These are phyloP conservation scores for Characodon lateralis DNA, from an alignment of 2,797 vertebrate genomes.

Conservation along the genomic window DNA sequence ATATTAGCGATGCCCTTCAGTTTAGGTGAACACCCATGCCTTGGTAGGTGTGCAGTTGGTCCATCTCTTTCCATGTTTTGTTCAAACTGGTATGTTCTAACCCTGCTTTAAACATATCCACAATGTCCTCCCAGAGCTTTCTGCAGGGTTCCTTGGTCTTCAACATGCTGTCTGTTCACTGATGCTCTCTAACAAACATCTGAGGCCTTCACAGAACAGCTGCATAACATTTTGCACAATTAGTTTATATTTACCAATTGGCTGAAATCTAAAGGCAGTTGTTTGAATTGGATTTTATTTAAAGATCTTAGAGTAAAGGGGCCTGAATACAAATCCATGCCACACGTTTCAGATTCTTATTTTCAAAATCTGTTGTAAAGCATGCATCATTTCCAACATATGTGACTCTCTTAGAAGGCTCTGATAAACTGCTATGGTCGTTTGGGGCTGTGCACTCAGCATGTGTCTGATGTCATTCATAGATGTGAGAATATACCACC, in stretches of 20 bases:
- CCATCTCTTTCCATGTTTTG: background rate
- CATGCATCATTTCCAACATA: too few species aligned
- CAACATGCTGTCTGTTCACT: too few species aligned
- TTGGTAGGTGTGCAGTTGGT: background rate
- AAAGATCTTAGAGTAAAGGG: too few species aligned
- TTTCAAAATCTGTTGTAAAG: background rate
- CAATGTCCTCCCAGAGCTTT: background rate
- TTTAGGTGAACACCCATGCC: background rate
- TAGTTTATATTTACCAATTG: too few species aligned
- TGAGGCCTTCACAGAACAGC: too few species aligned
- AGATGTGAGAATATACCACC: slow-evolving; percentile 7
- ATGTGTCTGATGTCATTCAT: background rate
- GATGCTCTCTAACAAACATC: too few species aligned
- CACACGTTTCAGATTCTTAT: background rate
- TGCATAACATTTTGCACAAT: too few species aligned
- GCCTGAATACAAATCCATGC: background rate
- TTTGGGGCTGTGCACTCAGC: background rate
- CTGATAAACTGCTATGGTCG: background rate
- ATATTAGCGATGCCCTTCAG: background rate
- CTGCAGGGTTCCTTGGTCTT: too few species aligned
- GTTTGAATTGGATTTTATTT: too few species aligned
- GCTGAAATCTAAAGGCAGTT: too few species aligned
- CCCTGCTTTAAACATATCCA: background rate
- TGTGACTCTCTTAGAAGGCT: background rate
- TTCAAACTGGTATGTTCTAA: background rate